Conservation (phyloP, 35 echinoderm and acorn worm genomes). For the Ptychodera flava region DNA sequence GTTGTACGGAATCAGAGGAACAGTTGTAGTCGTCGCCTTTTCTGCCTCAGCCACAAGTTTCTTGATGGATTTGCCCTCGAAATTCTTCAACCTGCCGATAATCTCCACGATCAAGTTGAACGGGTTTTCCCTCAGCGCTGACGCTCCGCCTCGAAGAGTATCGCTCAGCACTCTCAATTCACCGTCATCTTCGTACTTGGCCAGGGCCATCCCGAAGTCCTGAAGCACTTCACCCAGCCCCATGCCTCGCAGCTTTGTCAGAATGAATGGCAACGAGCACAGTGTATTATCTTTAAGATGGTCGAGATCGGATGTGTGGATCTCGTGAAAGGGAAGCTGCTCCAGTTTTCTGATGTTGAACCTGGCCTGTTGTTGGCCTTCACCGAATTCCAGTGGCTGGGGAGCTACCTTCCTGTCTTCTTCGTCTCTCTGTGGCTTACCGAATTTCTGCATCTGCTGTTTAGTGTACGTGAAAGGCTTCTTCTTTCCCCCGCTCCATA, state of each 20-base stretch:
- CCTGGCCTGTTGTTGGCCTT: not conserved
- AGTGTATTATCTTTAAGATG: not conserved
- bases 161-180: not conserved
- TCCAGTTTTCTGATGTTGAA: not conserved
- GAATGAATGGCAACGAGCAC: not conserved
- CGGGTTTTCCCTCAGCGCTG: not conserved
- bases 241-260: not conserved
- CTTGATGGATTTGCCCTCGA: not conserved
- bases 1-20: slow-evolving; percentile 48
- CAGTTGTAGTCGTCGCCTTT: not conserved
- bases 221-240: not conserved
- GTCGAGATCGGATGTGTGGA: not conserved
- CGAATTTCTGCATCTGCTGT: not conserved
- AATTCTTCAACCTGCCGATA: not conserved
- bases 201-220: not conserved
- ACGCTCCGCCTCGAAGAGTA: not conserved
- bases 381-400: not conserved
- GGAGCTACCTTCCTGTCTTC: not conserved
- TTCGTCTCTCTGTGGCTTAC: not conserved
- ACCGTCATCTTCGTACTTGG: not conserved
- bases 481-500: not conserved
- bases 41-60: not conserved
- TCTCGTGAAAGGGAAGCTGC: not conserved
- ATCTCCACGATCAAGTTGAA: not conserved
- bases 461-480: not conserved